Evolutionary conservation across 2,113 vertebrate species (phyloP).

Genomic region (Cettia cetti): DNA sequence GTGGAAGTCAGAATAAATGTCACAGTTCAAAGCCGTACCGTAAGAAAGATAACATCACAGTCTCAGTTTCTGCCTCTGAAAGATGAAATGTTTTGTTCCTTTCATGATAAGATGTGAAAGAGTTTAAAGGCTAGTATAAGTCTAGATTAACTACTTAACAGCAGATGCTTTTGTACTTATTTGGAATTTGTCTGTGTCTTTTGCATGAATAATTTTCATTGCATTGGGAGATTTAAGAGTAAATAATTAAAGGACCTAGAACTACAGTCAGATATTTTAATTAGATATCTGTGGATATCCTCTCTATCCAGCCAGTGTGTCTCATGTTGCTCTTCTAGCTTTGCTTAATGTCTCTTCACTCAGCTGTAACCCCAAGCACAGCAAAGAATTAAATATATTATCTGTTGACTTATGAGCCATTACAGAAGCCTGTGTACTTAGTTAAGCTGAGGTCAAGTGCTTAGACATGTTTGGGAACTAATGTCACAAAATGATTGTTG

Average conservation of each 20-base stretch:
- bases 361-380: not conserved
- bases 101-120: not conserved
- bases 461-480: not conserved
- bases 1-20: conserved; percentile 66
- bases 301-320: not conserved
- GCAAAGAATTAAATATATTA: not conserved
- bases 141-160: not conserved
- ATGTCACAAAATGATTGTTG: not conserved
- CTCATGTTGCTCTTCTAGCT: not conserved
- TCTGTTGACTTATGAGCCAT: not conserved
- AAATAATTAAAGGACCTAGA: not conserved
- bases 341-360: not conserved
- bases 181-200: not conserved
- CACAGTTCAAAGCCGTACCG: conserved; percentile 48
- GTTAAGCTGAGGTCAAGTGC: not conserved
- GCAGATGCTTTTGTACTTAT: not conserved
- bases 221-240: not conserved
- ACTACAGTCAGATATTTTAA: not conserved
- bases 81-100: conserved; percentile 36
- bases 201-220: not conserved
- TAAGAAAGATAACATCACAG: conserved; percentile 45
- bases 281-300: not conserved
- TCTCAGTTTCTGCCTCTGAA: conserved; percentile 15
- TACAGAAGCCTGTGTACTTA: not conserved
- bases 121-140: not conserved